Base-by-base conservation (phyloP, 2,113 vertebrate genomes). In the Seriola aureovittata region DNA sequence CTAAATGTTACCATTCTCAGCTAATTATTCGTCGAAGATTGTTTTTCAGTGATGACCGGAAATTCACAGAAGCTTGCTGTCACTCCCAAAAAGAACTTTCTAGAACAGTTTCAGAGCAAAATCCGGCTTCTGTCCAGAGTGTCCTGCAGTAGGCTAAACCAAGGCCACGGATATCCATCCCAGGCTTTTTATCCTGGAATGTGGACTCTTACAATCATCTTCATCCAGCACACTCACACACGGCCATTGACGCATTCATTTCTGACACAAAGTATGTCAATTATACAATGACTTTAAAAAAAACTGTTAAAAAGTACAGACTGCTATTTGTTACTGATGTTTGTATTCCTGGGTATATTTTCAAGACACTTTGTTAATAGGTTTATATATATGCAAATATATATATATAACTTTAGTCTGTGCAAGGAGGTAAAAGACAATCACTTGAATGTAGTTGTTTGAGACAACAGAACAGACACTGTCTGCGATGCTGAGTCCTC, bases 281-380 rank as follows among this genome's bases (percentile, higher is more conserved):
- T 88, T 90, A 74, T 77, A 91, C 84, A 92, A 83, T 67, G 84
- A 88, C 74, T 80, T 88, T 2, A 84, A 85, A 75, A 86, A 88
- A 84, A 65, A 86, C 19, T 9, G 36, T 88, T 89, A 89, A 88
- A 89, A 92, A 91, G 82, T 88, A 91, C 88, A 91, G 91, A 94
- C 93, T 93, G 92, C 88, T 91, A 94, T 93, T 93, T 91, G 90
- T 93, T 93, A 90, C 89, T 91, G 89, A 80, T 93, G 90, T 94
- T 93, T 92, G 91, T 93, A 89, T 94, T 94, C 93, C 92, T 94
- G 93, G 92, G 92, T 93, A 95, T 92, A 95, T 88, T 91, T 86
- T 94, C 92, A 95, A 95, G 94, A 95, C 95, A 95, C 94, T 95
- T 94, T 93, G 94, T 94, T 95, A 93, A 95, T 95, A 94, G 82